Base-by-base conservation (phyloP, 2,888 invertebrate species). In the Nyleta sp. region DNA sequence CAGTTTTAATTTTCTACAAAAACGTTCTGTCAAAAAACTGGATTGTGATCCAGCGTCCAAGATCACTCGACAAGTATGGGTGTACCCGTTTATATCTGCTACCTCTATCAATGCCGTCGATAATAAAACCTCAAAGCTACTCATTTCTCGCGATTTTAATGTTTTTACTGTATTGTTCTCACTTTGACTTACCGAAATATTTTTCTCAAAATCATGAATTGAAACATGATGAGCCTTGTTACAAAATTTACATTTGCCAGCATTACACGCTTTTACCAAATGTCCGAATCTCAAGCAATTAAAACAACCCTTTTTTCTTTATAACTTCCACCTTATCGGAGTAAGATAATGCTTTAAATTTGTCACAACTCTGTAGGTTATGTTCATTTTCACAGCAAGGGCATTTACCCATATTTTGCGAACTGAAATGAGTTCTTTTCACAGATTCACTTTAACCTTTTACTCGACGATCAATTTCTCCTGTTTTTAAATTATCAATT, bases 21-120 rank as follows among this genome's bases (percentile, higher is more conserved):
- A 50, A 1, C 22, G 7, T 4, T 70, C 52, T 8, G 70, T 52
- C 28, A 76, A 18, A 42, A 76, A 70, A 55, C 70, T 70, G 0
- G 70, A 57, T n/a, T 70, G 68, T 0, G 68, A 70, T 2, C 75
- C 70, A 5, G 10, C 13, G 33, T 76, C 64, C n/a, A 76, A 33
- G 22, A 76, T 44, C 10, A 70, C 64, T 28, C 70, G 33, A 42
- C 68, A 62, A 28, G 15, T 24, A 24, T 24, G 24, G 24, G n/a
- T n/a, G n/a, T n/a, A n/a, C n/a, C n/a, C n/a, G n/a, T n/a, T n/a
- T n/a, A n/a, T n/a, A n/a, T n/a, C n/a, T n/a, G n/a, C n/a, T n/a
- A n/a, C n/a, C n/a, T n/a, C n/a, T n/a, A n/a, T n/a, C n/a, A n/a
- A n/a, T n/a, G 74, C 74, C 2, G 75, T 75, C 1, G 67, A 18